A percentile compares a stretch with the other conserved stretches of the same genome.
These are phyloP conservation scores for Tethya wilhelma DNA, from an alignment of 37 sponge, comb jelly and placozoan genomes.

Conservation along the genomic window DNA sequence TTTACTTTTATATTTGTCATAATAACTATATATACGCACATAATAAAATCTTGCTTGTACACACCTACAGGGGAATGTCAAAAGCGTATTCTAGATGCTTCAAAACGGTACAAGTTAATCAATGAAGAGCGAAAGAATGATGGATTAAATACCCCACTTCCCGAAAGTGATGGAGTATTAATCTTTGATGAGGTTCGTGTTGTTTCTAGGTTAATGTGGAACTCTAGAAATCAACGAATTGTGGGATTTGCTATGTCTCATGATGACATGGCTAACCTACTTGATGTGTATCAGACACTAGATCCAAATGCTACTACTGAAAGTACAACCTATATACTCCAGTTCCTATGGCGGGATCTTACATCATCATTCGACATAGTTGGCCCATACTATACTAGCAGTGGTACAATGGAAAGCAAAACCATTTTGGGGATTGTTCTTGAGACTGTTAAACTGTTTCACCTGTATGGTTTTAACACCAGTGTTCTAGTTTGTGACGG, in stretches of 20 bases:
- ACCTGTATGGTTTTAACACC: constrained; percentile 27
- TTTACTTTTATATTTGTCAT: no score
- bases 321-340: constrained; percentile 38
- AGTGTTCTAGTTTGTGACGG: constrained; percentile 19
- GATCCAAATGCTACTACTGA: not conserved
- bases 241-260: constrained; percentile 33
- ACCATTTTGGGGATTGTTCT: constrained; percentile 5
- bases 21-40: not conserved
- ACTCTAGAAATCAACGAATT: constrained; percentile 2
- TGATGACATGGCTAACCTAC: constrained; percentile 28
- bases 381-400: constrained; percentile 39
- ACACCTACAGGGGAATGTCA: not conserved
- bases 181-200: constrained; percentile 39
- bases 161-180: constrained; percentile 11
- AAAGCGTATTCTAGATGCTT: not conserved
- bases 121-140: not conserved
- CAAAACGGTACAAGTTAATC: not conserved
- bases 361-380: constrained; percentile 17
- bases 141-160: no score
- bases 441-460: constrained; percentile 14
- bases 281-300: constrained; percentile 21
- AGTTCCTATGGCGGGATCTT: constrained; percentile 43
- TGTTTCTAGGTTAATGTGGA: constrained; percentile 13
- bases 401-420: constrained; percentile 13
- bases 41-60: not conserved